A percentile compares a stretch with the other conserved stretches of the same genome.
phyloP scores from a whole-genome alignment of 1,140 invertebrate genomes.

The Physella acuta region DNA sequence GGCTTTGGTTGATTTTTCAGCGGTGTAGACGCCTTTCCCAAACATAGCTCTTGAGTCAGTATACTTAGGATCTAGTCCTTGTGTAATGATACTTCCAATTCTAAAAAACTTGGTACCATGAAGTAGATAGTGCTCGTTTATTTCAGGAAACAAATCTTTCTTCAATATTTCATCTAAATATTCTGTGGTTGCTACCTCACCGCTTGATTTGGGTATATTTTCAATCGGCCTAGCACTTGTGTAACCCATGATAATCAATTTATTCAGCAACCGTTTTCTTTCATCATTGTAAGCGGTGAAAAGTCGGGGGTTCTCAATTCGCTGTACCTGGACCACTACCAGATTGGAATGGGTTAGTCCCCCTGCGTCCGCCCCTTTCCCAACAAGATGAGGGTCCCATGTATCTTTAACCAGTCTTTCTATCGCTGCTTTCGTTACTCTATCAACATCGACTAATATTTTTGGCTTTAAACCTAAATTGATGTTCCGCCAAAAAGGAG shows the following conservation, averaged over 20 bases:
- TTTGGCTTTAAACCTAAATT: no score
- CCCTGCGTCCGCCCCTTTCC: background rate
- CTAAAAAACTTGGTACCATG: conserved; percentile 39
- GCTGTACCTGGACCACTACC: background rate
- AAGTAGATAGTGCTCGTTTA: conserved; percentile 51
- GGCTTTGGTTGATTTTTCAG: conserved; percentile 48
- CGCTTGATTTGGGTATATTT: background rate
- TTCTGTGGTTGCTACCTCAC: background rate
- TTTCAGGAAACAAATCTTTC: conserved; percentile 27
- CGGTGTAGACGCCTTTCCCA: conserved; percentile 43
- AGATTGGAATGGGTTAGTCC: background rate
- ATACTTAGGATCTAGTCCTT: conserved; percentile 39
- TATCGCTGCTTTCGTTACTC: background rate
- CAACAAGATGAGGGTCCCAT: background rate
- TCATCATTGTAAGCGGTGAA: background rate
- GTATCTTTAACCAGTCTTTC: background rate
- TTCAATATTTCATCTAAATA: conserved; percentile 9
- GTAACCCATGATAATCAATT: background rate
- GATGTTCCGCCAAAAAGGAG: no score
- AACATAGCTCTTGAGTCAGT: conserved; percentile 39
- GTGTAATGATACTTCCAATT: conserved; percentile 27
- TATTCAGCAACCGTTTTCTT: background rate
- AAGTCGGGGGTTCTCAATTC: background rate
- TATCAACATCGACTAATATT: conserved; percentile 7
- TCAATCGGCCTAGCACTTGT: background rate